Conservation (phyloP, 2,797 vertebrate species). For the Diplodus sargus region DNA sequence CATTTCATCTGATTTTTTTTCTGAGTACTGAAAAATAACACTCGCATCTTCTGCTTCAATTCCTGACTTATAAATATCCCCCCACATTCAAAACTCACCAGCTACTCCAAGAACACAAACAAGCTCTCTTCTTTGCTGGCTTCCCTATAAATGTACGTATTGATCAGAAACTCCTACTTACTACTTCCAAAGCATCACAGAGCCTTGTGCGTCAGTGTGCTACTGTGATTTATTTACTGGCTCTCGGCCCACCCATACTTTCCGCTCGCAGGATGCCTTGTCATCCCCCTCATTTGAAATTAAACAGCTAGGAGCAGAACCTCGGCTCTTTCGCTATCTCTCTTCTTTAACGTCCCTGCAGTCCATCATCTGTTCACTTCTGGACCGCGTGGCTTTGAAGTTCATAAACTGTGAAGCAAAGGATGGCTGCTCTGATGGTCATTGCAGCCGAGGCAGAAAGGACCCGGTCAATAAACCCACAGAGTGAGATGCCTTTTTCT, state of each 20-base stretch:
- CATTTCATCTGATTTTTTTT: neutral
- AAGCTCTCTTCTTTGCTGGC: conserved; percentile 26
- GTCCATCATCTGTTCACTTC: conserved; percentile 67
- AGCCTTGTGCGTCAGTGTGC: conserved; percentile 28
- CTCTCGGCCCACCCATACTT: conserved; percentile 29
- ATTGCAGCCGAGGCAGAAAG: conserved; percentile 70
- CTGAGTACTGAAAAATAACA: conserved; percentile 10
- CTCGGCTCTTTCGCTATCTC: conserved; percentile 54
- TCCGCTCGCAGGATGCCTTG: conserved; percentile 50
- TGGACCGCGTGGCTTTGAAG: conserved; percentile 55
- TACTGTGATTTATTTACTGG: conserved; percentile 65
- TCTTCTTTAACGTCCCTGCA: conserved; percentile 49
- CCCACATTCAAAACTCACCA: conserved; percentile 15
- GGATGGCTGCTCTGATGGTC: conserved; percentile 78
- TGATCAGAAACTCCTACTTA: conserved; percentile 58
- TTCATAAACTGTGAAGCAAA: conserved; percentile 77
- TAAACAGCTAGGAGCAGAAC: conserved; percentile 60
- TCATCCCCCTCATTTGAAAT: conserved; percentile 68
- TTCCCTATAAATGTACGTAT: conserved; percentile 52
- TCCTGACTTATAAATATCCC: conserved; percentile 27
- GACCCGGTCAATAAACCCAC: conserved; percentile 66
- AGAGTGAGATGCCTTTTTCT: conserved; percentile 59
- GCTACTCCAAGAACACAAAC: conserved; percentile 30
- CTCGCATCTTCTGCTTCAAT: neutral
- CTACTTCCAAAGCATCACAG: conserved; percentile 41